Conservation (phyloP, 2,888 invertebrate species). For the Tortricodes alternella region DNA sequence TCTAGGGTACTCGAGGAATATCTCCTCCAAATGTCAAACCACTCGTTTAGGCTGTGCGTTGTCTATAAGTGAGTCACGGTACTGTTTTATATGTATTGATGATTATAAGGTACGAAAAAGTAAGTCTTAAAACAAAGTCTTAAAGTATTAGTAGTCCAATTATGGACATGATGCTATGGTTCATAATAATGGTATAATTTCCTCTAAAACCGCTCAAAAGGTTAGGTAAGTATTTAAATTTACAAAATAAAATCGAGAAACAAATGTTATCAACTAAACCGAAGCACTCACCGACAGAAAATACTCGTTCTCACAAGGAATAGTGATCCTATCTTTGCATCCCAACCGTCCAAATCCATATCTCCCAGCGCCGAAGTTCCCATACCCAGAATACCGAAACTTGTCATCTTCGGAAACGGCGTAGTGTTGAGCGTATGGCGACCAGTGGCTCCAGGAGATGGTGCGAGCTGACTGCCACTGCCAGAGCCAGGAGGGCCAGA, state of each 20-base stretch:
- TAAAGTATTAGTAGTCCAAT: too few relatives aligned
- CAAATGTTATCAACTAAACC: background rate
- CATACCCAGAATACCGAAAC: slow-evolving; percentile 67
- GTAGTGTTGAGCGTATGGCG: slow-evolving; percentile 73
- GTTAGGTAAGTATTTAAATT: too few relatives aligned
- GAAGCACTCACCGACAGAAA: slow-evolving; percentile 85
- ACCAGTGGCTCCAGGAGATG: slow-evolving; percentile 57
- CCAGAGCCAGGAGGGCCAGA: slow-evolving; percentile 73
- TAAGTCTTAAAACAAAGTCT: too few relatives aligned
- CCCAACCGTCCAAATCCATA: slow-evolving; percentile 64
- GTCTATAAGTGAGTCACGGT: too few relatives aligned
- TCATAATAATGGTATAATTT: too few relatives aligned
- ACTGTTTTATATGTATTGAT: too few relatives aligned
- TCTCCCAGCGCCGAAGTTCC: slow-evolving; percentile 61
- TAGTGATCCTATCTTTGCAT: slow-evolving; percentile 88
- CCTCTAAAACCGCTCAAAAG: too few relatives aligned
- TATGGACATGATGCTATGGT: too few relatives aligned
- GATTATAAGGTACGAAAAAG: background rate
- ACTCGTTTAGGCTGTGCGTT: too few relatives aligned
- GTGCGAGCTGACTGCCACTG: slow-evolving; percentile 47
- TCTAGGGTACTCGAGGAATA: too few relatives aligned
- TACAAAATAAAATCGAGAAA: too few relatives aligned
- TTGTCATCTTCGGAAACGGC: slow-evolving; percentile 43
- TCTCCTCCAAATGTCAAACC: too few relatives aligned
- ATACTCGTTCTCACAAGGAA: slow-evolving; percentile 93